Conservation (phyloP, 2,888 invertebrate species). For the Dolichomitus sp. region DNA sequence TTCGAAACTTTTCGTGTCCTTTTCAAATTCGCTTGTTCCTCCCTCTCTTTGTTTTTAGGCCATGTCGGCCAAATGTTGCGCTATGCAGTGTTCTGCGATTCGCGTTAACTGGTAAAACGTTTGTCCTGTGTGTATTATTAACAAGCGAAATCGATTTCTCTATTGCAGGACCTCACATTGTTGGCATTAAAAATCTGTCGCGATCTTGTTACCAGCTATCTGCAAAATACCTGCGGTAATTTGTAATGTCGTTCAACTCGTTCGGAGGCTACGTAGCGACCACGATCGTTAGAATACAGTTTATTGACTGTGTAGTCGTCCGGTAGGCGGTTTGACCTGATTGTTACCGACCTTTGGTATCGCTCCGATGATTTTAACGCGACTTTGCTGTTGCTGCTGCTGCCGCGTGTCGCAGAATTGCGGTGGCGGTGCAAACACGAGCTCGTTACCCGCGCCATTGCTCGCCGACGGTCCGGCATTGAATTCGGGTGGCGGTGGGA, state of each 20-base stretch:
- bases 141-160: not conserved
- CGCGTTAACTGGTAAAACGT: conserved; percentile 19
- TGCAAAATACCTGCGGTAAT: not conserved
- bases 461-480: conserved; percentile 85
- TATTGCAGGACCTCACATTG: not conserved
- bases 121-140: not conserved
- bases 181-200: not conserved
- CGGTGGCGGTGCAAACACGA: conserved; percentile 94
- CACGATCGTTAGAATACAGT: conserved; percentile 23
- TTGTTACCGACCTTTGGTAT: conserved; percentile 90
- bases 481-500: conserved; percentile 89
- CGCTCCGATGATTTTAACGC: conserved; percentile 94
- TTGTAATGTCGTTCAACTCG: not conserved
- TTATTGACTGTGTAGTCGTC: conserved; percentile 87
- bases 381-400: conserved; percentile 79
- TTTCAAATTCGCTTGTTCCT: conserved; percentile 1
- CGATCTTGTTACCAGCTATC: not conserved
- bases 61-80: conserved; percentile 39
- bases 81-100: conserved; percentile 5
- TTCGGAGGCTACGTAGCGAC: not conserved
- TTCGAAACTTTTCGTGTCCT: conserved; percentile 51
- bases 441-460: conserved; percentile 87
- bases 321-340: conserved; percentile 85
- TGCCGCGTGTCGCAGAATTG: conserved; percentile 94
- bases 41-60: conserved; percentile 34